These are phyloP conservation scores for Clarias fuscus DNA, from an alignment of 2,797 vertebrate genomes.

Conservation along the genomic window DNA sequence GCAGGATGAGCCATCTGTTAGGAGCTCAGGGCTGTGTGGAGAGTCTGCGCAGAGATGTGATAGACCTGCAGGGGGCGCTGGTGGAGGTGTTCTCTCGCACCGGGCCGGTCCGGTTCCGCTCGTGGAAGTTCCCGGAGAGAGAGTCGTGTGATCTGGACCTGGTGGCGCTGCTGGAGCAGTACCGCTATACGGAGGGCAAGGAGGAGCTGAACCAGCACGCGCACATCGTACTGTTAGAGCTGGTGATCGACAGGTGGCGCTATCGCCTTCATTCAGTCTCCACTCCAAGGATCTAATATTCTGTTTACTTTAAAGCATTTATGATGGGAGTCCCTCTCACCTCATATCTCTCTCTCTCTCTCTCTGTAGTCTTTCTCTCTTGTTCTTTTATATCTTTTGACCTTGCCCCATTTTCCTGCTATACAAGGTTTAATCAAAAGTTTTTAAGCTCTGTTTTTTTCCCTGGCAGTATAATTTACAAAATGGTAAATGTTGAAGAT, in stretches of 20 bases:
- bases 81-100: conserved; percentile 84
- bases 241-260: conserved; percentile 85
- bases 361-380: too few species aligned
- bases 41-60: conserved; percentile 81
- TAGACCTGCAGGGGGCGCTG: conserved; percentile 84
- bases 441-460: too few species aligned
- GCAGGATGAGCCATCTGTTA: conserved; percentile 77
- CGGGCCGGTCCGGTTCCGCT: conserved; percentile 79
- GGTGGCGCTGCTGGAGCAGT: conserved; percentile 81
- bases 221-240: conserved; percentile 84
- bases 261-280: background rate
- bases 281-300: background rate
- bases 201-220: conserved; percentile 85
- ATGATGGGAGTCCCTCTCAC: background rate
- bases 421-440: too few species aligned
- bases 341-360: background rate
- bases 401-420: too few species aligned
- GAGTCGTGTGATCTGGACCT: conserved; percentile 86
- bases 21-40: conserved; percentile 83
- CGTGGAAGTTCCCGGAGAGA: conserved; percentile 94
- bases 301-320: background rate
- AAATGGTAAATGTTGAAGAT: too few species aligned
- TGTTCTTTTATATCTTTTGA: too few species aligned
- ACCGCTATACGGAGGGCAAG: conserved; percentile 81
- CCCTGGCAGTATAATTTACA: too few species aligned